A percentile compares a stretch with the other conserved stretches of the same genome.
These are phyloP conservation scores for Cryptoleucopteryx plumbea DNA, from an alignment of 2,113 vertebrate species.

Conservation along the genomic window DNA sequence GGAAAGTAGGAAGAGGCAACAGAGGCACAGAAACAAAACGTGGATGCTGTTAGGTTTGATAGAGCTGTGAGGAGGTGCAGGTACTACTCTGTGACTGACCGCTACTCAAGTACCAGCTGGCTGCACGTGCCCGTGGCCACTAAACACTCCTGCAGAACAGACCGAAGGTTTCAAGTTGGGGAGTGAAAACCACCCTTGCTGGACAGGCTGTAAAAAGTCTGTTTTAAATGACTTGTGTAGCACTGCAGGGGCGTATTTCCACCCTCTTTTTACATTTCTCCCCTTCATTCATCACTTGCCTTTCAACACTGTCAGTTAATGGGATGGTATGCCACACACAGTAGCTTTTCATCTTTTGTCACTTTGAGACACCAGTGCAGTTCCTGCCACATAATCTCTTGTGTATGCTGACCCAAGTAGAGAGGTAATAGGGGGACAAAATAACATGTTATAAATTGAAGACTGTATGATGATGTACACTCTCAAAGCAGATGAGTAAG, in stretches of 20 bases:
- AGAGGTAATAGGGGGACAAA: not conserved
- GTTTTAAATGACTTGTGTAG: not conserved
- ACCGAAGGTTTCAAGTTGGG: not conserved
- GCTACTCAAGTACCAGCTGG: not conserved
- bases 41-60: not conserved
- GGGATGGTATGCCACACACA: accelerated
- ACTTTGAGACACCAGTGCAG: not conserved
- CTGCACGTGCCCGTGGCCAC: accelerated
- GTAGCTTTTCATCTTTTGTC: not conserved
- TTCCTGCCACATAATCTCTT: not conserved
- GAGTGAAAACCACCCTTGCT: not conserved
- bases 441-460: not conserved
- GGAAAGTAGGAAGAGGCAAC: not conserved
- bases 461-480: accelerated
- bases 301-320: not conserved
- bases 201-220: not conserved
- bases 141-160: not conserved
- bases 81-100: not conserved
- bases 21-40: not conserved
- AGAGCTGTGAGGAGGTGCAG: not conserved
- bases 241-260: not conserved
- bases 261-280: not conserved
- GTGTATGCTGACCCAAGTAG: not conserved
- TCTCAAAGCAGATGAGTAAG: not conserved
- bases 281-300: not conserved